These are phyloP conservation scores for Xenopus laevis DNA, from an alignment of 2,113 vertebrate genomes.

Conservation along the genomic window DNA sequence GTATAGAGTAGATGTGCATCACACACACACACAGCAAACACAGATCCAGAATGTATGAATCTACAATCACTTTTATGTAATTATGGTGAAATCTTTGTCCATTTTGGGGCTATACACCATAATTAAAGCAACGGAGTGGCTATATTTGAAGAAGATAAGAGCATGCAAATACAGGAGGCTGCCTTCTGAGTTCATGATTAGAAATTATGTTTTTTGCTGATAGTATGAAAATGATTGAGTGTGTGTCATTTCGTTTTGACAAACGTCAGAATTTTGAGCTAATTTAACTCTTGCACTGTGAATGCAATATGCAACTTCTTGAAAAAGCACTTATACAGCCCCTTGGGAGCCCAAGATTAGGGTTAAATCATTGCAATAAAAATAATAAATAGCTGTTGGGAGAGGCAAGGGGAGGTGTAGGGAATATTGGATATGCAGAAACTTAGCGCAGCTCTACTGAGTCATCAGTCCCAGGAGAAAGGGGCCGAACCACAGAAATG, in stretches of 20 bases:
- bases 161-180: no score
- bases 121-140: no score
- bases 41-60: no score
- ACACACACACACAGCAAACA: no score
- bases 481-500: conserved; percentile 50
- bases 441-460: conserved; percentile 48
- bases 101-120: no score
- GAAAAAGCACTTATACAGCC: no score
- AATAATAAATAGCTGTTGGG: not conserved
- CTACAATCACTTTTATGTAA: no score
- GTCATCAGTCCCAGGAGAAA: conserved; percentile 56
- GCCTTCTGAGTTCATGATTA: no score
- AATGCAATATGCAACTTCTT: no score
- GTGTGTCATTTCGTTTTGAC: conserved; percentile 33
- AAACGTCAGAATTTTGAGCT: conserved; percentile 47
- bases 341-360: not conserved
- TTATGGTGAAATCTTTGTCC: no score
- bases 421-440: conserved; percentile 43
- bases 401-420: conserved; percentile 38
- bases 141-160: no score
- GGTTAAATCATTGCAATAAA: conserved; percentile 30
- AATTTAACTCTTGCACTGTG: conserved; percentile 11
- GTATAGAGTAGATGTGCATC: no score
- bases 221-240: conserved; percentile 38
- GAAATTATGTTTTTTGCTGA: not conserved